Percentiles rank a stretch among this genome's conserved stretches.
These are phyloP conservation scores for Typhlichthys eigenmanni DNA, from an alignment of 2,797 vertebrate species.

Conservation along the genomic window DNA sequence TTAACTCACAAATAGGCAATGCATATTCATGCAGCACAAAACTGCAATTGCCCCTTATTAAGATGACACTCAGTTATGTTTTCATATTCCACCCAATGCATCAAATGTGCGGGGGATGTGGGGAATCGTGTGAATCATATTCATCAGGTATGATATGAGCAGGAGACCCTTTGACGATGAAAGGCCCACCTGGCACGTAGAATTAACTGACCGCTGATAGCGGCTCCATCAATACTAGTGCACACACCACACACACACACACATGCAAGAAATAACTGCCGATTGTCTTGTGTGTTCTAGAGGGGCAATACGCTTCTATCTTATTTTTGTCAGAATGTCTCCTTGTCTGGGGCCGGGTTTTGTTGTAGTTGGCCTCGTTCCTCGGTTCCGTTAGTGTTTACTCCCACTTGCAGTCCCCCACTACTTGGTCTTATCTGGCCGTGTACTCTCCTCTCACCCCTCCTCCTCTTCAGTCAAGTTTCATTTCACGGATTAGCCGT, in stretches of 20 bases:
- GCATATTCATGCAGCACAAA: constrained; percentile 51
- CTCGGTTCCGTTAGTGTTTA: constrained; percentile 17
- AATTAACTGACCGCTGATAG: constrained; percentile 44
- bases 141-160: constrained; percentile 58
- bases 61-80: constrained; percentile 52
- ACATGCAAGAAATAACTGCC: neutral
- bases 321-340: neutral
- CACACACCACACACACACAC: constrained; percentile 22
- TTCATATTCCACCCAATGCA: constrained; percentile 42
- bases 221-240: constrained; percentile 25
- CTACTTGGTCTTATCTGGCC: constrained; percentile 62
- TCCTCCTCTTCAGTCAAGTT: constrained; percentile 66
- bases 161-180: constrained; percentile 58
- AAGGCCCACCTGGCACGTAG: constrained; percentile 74
- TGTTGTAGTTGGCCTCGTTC: constrained; percentile 7
- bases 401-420: constrained; percentile 24
- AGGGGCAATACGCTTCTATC: neutral
- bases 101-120: constrained; percentile 31
- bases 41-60: constrained; percentile 51
- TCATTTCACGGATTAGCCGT: constrained; percentile 77
- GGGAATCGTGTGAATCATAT: constrained; percentile 57
- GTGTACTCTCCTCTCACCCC: constrained; percentile 61
- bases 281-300: neutral
- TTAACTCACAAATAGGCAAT: constrained; percentile 53
- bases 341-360: constrained; percentile 30